Evolutionary conservation across 2,113 vertebrate genomes (phyloP).

Genomic region (Bubo blakistoni): DNA sequence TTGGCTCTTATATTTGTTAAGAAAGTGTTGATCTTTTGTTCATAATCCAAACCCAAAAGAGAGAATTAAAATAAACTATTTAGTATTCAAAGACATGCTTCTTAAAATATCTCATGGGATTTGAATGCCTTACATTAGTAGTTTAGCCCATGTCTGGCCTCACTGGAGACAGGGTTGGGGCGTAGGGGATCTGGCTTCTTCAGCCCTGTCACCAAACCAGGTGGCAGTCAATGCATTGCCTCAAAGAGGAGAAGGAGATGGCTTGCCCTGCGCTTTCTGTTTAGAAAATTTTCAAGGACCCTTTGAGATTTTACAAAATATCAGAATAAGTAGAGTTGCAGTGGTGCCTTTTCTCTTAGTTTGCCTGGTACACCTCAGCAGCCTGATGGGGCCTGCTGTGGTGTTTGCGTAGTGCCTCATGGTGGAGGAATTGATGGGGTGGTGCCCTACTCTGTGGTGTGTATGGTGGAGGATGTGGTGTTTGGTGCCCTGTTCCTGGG

Average conservation of each 20-base stretch:
- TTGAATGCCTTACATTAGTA: background rate
- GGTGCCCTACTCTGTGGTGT: background rate
- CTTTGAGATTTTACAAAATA: background rate
- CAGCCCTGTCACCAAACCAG: background rate
- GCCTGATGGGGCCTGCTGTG: background rate
- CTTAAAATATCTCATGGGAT: background rate
- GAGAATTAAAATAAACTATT: background rate
- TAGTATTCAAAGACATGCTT: background rate
- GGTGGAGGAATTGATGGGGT: background rate
- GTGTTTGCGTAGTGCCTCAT: background rate
- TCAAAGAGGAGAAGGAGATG: background rate
- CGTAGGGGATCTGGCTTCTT: background rate
- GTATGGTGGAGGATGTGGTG: background rate
- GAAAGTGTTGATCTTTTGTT: background rate
- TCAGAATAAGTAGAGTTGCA: accelerated
- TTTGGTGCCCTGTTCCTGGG: background rate
- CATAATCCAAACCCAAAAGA: background rate
- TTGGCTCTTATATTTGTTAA: background rate
- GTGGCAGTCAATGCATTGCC: background rate
- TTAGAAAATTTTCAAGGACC: background rate
- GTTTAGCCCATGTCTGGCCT: background rate
- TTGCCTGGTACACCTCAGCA: background rate
- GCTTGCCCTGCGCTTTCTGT: background rate
- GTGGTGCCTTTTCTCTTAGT: accelerated
- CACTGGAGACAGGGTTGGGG: background rate